Conservation (phyloP, 2,113 vertebrate genomes). For the Ophthalmolycus amberensis region DNA sequence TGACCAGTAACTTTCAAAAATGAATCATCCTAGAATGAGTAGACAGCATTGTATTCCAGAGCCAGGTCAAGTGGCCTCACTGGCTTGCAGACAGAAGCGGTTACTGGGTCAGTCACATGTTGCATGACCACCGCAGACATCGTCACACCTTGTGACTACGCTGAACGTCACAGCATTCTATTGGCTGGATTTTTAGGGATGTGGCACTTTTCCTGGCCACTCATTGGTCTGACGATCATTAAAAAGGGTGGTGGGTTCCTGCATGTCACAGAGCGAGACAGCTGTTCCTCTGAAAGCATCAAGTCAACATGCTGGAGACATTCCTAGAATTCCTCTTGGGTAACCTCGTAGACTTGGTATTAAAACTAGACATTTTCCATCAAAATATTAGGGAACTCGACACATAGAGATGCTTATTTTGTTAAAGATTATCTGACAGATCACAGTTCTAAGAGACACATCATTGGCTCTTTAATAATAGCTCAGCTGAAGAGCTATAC, state of each 20-base stretch:
- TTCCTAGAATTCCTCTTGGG: slow-evolving; percentile 27
- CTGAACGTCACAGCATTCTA: not conserved
- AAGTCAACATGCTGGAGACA: slow-evolving; percentile 9
- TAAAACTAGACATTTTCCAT: not conserved
- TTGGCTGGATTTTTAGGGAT: slow-evolving; percentile 33
- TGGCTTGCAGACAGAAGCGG: not conserved
- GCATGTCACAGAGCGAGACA: slow-evolving; percentile 29
- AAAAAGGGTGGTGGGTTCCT: not conserved
- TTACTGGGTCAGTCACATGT: slow-evolving; percentile 10
- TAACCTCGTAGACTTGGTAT: not conserved
- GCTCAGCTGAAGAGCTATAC: not conserved
- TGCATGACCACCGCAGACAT: not conserved
- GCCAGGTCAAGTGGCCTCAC: not conserved
- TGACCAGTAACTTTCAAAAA: not conserved
- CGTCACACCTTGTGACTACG: not conserved
- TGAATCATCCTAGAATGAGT: not conserved
- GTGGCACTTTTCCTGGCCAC: slow-evolving; percentile 24
- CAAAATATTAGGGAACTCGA: not conserved
- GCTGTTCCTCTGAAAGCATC: slow-evolving; percentile 9
- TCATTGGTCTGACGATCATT: slow-evolving; percentile 50
- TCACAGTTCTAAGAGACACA: not conserved
- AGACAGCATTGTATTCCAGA: not conserved
- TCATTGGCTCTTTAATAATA: not conserved
- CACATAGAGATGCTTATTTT: not conserved
- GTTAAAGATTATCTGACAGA: not conserved